Percentiles rank a stretch among this genome's conserved stretches.
Conservation (phyloP, 2,113 vertebrate genomes). For the Dasypus novemcinctus region DNA sequence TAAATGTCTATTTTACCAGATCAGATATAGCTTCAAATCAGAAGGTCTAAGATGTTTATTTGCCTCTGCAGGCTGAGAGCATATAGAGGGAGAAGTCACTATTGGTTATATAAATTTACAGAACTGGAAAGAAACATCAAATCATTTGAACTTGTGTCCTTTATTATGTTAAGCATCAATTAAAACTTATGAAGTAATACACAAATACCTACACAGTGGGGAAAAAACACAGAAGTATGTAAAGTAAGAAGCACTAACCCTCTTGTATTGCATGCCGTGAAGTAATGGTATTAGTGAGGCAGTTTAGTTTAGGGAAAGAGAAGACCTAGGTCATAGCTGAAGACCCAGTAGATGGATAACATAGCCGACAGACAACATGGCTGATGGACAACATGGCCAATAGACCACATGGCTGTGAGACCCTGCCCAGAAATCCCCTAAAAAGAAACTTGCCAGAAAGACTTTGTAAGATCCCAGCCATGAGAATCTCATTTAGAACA, state of each 20-base stretch:
- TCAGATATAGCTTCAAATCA: rapidly evolving
- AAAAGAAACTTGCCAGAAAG: too few relatives aligned
- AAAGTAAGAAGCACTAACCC: too few relatives aligned
- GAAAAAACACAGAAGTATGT: not conserved
- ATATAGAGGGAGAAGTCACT: not conserved
- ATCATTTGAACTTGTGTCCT: not conserved
- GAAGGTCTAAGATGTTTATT: not conserved
- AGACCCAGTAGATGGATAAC: too few relatives aligned
- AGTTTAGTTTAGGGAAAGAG: too few relatives aligned
- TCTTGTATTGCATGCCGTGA: too few relatives aligned
- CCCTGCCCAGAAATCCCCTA: too few relatives aligned
- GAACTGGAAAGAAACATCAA: not conserved
- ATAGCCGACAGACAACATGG: too few relatives aligned
- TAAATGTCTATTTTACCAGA: not conserved
- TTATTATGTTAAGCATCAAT: not conserved
- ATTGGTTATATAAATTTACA: rapidly evolving
- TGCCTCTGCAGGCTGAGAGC: not conserved
- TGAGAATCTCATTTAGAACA: too few relatives aligned
- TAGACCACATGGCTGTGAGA: too few relatives aligned
- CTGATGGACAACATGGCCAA: too few relatives aligned
- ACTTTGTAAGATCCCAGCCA: too few relatives aligned
- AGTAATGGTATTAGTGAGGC: not conserved
- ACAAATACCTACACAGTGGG: not conserved
- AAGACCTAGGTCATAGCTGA: too few relatives aligned
- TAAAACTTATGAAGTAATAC: not conserved